Percentiles rank a stretch among this genome's conserved stretches.
Conservation (phyloP, 2,113 vertebrate species). For the Hippocampus barbouri region DNA sequence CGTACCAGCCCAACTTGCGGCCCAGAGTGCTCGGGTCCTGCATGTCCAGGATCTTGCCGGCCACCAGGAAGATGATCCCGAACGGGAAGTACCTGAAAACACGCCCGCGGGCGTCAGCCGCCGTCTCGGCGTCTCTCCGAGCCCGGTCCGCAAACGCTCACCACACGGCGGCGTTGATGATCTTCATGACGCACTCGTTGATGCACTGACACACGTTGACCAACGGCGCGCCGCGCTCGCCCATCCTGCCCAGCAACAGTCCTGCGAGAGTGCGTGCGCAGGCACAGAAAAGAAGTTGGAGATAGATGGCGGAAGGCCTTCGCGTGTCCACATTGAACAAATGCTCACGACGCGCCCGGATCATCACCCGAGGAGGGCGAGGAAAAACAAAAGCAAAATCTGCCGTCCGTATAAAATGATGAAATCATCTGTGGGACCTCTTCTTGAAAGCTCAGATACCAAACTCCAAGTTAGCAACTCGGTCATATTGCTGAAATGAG, state of each 20-base stretch:
- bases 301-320: too few relatives aligned
- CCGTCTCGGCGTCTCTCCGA: neutral
- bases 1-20: constrained; percentile 82
- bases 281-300: too few relatives aligned
- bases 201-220: constrained; percentile 85
- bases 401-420: too few relatives aligned
- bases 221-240: constrained; percentile 77
- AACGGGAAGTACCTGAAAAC: constrained; percentile 86
- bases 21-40: constrained; percentile 76
- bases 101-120: neutral
- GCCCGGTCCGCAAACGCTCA: constrained; percentile 37
- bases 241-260: constrained; percentile 84
- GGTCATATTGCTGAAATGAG: too few relatives aligned
- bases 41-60: constrained; percentile 88
- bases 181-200: constrained; percentile 88
- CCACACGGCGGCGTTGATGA: constrained; percentile 85
- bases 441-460: too few relatives aligned
- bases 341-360: too few relatives aligned
- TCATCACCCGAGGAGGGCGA: too few relatives aligned
- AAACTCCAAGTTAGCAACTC: too few relatives aligned
- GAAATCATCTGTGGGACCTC: too few relatives aligned
- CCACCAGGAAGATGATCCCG: constrained; percentile 85
- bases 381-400: too few relatives aligned
- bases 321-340: too few relatives aligned
- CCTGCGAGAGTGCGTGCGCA: constrained; percentile 48